These are phyloP conservation scores for Drosophila anceps DNA, from an alignment of 2,888 invertebrate species.

Conservation along the genomic window DNA sequence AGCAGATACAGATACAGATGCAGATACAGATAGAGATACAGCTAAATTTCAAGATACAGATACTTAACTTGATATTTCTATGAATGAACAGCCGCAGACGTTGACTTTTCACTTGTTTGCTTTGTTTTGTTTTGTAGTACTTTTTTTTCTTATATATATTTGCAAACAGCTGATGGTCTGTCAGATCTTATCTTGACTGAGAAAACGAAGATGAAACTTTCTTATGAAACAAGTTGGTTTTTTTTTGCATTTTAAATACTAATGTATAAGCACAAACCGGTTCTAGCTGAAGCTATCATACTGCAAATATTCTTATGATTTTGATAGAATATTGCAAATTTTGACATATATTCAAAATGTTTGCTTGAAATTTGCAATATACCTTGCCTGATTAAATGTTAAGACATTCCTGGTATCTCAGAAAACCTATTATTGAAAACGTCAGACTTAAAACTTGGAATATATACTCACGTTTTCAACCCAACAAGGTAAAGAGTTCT, in stretches of 20 bases:
- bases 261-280: not conserved
- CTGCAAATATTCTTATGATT: not conserved
- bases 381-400: too few species aligned
- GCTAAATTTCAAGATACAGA: constrained; percentile 51
- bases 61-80: constrained; percentile 19
- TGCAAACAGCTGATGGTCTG: not conserved
- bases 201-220: not conserved
- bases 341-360: not conserved
- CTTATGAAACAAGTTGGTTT: not conserved
- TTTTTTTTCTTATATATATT: not conserved
- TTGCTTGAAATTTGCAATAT: too few species aligned
- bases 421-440: too few species aligned
- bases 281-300: not conserved
- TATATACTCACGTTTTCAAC: too few species aligned
- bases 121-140: not conserved
- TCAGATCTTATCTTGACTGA: constrained; percentile 5
- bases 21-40: constrained; percentile 33
- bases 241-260: not conserved
- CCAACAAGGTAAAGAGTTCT: too few species aligned
- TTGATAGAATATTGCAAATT: not conserved
- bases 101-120: constrained; percentile 19
- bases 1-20: constrained; percentile 22
- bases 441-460: too few species aligned
- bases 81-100: constrained; percentile 41
- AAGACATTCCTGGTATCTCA: too few species aligned